Evolutionary conservation across 2,797 vertebrate species (phyloP).

Genomic region (Syngnathus rostellatus): DNA sequence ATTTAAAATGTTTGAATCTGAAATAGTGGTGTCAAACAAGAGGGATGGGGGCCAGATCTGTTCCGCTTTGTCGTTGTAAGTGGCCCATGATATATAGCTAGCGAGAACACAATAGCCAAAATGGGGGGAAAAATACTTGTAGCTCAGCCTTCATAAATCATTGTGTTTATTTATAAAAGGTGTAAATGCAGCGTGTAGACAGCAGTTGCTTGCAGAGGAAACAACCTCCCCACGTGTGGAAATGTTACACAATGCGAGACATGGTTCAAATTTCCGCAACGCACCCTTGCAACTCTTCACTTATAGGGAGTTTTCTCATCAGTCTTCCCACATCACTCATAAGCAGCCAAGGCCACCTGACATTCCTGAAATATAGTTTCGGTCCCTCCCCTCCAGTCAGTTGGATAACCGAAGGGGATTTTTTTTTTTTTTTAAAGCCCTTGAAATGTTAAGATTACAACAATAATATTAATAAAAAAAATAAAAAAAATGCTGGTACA

Average conservation of each 20-base stretch:
- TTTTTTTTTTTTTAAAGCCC: not conserved
- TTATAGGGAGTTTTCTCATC: not conserved
- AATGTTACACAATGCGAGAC: not conserved
- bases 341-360: constrained; percentile 1
- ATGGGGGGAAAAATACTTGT: not conserved
- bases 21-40: not conserved
- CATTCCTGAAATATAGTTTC: not conserved
- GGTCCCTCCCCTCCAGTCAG: not conserved
- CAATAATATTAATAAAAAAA: not conserved
- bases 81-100: not conserved
- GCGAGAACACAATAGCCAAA: not conserved
- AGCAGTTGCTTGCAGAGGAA: not conserved
- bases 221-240: not conserved
- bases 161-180: not conserved
- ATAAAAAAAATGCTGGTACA: not conserved
- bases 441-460: not conserved
- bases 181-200: not conserved
- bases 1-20: not conserved
- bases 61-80: not conserved
- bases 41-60: not conserved
- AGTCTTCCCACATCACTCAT: not conserved
- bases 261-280: not conserved
- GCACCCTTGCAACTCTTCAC: not conserved
- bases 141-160: not conserved
- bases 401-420: too few relatives aligned